Conservation (phyloP, 2,888 invertebrate genomes). For the Leptinotarsa rubiginosa region DNA sequence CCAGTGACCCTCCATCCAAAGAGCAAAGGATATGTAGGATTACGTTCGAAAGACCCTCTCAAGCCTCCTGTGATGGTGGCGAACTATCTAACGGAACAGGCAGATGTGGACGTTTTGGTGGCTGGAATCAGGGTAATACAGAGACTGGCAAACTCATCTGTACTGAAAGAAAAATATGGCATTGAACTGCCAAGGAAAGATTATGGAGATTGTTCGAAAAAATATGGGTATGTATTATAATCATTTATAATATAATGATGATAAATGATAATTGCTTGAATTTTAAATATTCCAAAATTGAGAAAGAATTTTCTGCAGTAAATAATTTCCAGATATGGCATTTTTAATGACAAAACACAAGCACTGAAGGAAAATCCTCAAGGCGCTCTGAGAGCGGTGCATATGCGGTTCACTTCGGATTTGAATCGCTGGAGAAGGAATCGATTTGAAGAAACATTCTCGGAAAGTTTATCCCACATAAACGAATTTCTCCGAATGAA, state of each 20-base stretch:
- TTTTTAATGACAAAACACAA: no score
- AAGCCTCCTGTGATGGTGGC: constrained; percentile 80
- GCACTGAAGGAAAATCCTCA: no score
- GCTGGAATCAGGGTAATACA: constrained; percentile 74
- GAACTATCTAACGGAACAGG: constrained; percentile 78
- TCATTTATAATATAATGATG: background rate
- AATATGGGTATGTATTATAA: constrained; percentile 53
- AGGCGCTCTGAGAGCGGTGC: no score
- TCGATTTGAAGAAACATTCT: no score
- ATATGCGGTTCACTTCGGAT: no score
- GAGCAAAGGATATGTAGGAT: constrained; percentile 73
- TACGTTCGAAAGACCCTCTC: constrained; percentile 76
- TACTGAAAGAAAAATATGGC: constrained; percentile 71
- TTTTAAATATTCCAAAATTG: background rate
- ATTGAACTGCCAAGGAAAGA: constrained; percentile 67
- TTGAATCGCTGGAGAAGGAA: no score
- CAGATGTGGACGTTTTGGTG: constrained; percentile 74
- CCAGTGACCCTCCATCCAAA: constrained; percentile 76
- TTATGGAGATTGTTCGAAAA: constrained; percentile 67
- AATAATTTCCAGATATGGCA: no score
- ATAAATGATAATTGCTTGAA: background rate
- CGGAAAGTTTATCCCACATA: no score
- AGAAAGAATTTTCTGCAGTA: no score
- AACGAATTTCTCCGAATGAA: no score
- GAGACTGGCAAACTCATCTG: constrained; percentile 70